Evolutionary conservation across 1,140 invertebrate genomes (phyloP).

Genomic region (Helicorthomorpha holstii): DNA sequence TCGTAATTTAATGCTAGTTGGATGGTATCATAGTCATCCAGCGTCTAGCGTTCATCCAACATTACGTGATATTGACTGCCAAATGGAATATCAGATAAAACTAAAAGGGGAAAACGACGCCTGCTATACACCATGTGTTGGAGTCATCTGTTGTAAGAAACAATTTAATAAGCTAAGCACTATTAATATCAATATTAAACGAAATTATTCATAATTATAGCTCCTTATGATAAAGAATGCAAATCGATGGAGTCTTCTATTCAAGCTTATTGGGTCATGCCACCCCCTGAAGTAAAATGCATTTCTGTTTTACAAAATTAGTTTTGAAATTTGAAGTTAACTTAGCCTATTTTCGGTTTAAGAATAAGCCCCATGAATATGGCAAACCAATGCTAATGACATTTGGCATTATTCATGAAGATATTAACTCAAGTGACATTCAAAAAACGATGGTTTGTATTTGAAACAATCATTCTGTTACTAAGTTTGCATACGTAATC

Average conservation of each 20-base stretch:
- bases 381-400: slow-evolving; percentile 75
- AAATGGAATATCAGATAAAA: slow-evolving; percentile 84
- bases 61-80: slow-evolving; percentile 72
- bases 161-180: too few relatives aligned
- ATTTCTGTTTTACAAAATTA: too few relatives aligned
- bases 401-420: slow-evolving; percentile 64
- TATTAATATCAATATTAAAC: slow-evolving; percentile 1
- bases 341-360: slow-evolving; percentile 6
- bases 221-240: slow-evolving; percentile 66
- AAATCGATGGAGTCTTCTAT: slow-evolving; percentile 27
- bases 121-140: slow-evolving; percentile 79
- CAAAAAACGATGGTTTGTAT: slow-evolving; percentile 66
- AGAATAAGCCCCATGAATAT: slow-evolving; percentile 69
- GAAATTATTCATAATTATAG: slow-evolving; percentile 32
- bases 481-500: slow-evolving; percentile 8
- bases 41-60: slow-evolving; percentile 71
- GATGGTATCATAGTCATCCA: slow-evolving; percentile 96
- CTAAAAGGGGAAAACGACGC: slow-evolving; percentile 79
- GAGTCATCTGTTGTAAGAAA: slow-evolving; percentile 83
- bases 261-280: slow-evolving; percentile 83
- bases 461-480: not conserved
- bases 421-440: slow-evolving; percentile 58
- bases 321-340: slow-evolving; percentile 1
- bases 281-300: slow-evolving; percentile 57
- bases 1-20: slow-evolving; percentile 60